Base-by-base conservation (phyloP, 1,140 invertebrate species). In the Adelges cooleyi region DNA sequence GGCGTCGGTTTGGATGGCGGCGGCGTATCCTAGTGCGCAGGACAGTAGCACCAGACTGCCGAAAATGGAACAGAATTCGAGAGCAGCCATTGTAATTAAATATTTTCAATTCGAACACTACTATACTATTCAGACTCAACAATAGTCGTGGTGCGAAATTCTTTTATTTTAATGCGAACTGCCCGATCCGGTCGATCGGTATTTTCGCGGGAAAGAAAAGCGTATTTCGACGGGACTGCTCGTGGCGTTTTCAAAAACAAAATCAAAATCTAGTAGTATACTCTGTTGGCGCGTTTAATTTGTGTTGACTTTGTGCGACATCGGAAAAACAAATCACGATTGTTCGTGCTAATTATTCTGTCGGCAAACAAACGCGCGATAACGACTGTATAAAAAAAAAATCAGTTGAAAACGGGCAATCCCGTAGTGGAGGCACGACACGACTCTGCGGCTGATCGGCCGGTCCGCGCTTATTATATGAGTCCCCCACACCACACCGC, bases 1-100 rank as follows among this genome's bases (percentile, higher is more conserved):
- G n/a, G 56, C 56, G 56, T 62, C 56, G 17, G 56, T 62, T 15
- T 62, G 56, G 6, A 62, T 42, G 15, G n/a, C 56, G 11, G 17
- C 27, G 3, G 56, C 13, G 27, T 4, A 10, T n/a, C n/a, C 42
- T 25, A n/a, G 3, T 6, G 25, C 2, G 42, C 56, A 62, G 1
- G 25, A 13, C 11, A 48, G 20, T 0, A 62, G 10, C 11, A 29
- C 27, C 13, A 20, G 9, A 17, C 22, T 20, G 22, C 42, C 4
- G 4, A 44, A 27, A 23, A 20, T 3, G 23, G 8, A 17, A 17
- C 22, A 20, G 8, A 17, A 62, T 29, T 62, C 15, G 25, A 17
- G 15, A 29, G 8, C 18, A 22, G 42, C 27, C 56, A 48, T 62
- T 23, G n/a, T 33, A 3, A 13, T 42, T 22, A 18, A n/a, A n/a